Conservation (phyloP, 1,140 invertebrate species). For the Apolygus lucorum region DNA sequence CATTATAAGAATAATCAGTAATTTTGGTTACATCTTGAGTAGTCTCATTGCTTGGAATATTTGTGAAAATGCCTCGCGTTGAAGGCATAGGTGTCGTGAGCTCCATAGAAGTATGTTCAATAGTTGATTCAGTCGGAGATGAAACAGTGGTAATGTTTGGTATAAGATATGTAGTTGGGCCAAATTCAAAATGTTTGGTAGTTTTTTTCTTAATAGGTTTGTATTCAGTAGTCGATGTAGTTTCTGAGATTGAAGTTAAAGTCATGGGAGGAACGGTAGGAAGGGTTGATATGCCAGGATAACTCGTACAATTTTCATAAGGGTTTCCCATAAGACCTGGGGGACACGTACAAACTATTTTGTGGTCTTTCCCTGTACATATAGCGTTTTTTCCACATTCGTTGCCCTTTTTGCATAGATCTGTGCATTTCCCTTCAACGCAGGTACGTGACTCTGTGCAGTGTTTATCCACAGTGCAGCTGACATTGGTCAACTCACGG, state of each 20-base stretch:
- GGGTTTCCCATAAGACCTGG: slow-evolving; percentile 38
- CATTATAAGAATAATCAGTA: neutral
- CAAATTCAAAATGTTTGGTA: slow-evolving; percentile 6
- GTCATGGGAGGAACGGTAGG: neutral
- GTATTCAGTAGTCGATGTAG: neutral
- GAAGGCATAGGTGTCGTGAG: neutral
- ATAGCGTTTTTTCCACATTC: slow-evolving; percentile 48
- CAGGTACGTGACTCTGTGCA: slow-evolving; percentile 56
- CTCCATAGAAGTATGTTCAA: neutral
- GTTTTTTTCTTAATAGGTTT: slow-evolving; percentile 3
- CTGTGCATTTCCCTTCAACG: slow-evolving; percentile 51
- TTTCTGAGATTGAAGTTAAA: slow-evolving; percentile 7
- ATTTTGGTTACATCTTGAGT: neutral
- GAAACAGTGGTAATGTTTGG: neutral
- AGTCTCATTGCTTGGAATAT: neutral
- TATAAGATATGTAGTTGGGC: neutral
- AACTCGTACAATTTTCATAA: slow-evolving; percentile 35
- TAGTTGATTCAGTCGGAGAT: neutral
- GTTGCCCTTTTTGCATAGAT: slow-evolving; percentile 48
- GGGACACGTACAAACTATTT: slow-evolving; percentile 44
- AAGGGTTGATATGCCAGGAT: neutral
- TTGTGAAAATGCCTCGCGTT: no score
- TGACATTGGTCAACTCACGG: slow-evolving; percentile 27
- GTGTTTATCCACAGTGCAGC: slow-evolving; percentile 52
- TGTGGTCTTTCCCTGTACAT: slow-evolving; percentile 49